Conservation (phyloP, 2,113 vertebrate genomes). For the Guaruba guarouba region DNA sequence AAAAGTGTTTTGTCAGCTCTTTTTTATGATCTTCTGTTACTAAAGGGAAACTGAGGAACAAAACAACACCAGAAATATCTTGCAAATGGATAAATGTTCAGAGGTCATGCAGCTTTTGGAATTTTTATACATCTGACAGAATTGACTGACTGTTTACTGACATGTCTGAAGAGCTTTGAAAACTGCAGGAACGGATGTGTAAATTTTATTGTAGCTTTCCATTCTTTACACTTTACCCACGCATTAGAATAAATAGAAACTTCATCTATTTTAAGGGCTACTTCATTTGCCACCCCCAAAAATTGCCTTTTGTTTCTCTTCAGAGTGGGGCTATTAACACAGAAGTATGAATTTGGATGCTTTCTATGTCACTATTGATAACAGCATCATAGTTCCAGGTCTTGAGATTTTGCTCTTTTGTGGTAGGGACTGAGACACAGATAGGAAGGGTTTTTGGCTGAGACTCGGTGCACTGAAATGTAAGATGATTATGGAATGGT, state of each 20-base stretch:
- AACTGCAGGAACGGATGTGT: neutral
- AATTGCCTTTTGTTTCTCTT: conserved; percentile 20
- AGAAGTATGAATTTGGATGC: neutral
- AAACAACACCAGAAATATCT: neutral
- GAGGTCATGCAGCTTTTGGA: neutral
- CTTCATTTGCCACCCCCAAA: neutral
- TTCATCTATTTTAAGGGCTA: neutral
- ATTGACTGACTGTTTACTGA: neutral
- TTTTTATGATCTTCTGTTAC: neutral
- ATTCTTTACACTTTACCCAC: neutral
- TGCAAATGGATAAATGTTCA: neutral
- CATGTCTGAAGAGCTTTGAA: conserved; percentile 20
- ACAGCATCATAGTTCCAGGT: neutral
- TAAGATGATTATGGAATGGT: conserved; percentile 36
- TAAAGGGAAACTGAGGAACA: neutral
- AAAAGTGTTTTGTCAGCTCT: neutral
- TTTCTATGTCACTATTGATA: conserved; percentile 8
- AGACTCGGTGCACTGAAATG: neutral
- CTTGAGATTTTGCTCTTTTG: conserved; percentile 23
- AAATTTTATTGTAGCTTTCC: neutral
- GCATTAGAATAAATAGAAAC: conserved; percentile 1
- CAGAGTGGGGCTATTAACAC: neutral
- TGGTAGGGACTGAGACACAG: neutral
- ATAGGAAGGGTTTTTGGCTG: conserved; percentile 32
- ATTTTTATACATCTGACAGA: neutral